Base-by-base conservation (phyloP, 2,797 vertebrate species). In the Cyprinodon diabolis region DNA sequence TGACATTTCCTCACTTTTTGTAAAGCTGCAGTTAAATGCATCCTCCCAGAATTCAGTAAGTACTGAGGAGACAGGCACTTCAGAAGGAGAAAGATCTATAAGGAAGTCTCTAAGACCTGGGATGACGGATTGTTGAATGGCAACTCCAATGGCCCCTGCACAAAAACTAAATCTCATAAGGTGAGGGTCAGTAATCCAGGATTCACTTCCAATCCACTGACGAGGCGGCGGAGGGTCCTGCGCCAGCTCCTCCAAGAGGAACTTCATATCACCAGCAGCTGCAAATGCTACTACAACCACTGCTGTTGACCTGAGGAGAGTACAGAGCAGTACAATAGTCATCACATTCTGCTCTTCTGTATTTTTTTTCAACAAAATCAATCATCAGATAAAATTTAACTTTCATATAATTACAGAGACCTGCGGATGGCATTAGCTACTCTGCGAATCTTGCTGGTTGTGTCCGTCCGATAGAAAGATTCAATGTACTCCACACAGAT, bases 121-220 rank as follows among this genome's bases (percentile, higher is more conserved):
- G 37, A 95, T 94, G 52, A 89, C 74, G 60, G 92, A 87, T 63
- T 76, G 72, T 14, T 82, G 87, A 57, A 94, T 93, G 1, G 81
- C 91, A 75, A 94, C 90, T 55, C 94, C 94, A 13, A 95, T 79
- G 17, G 92, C 85, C 8, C 94, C 93, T 3, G 71, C 35, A 45
- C 84, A 84, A 63, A 87, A 67, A 30, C 71, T 62, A 81, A 85
- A 89, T 1, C 23, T 84, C 30, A 90, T 66, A 67, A 95, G 63
- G 13, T 77, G 66, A 0, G 78, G 66, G 9, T 92, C 74, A 4
- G 90, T 93, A 11, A 94, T 79, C 94, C 94, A 95, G 0, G 89
- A 1, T 69, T 94, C 93, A 15, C 82, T 92, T 49, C 93, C 93
- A 6, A 95, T 85, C 94, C 93, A 94, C 69, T 93, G 92, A 1